These are phyloP conservation scores for Chelon auratus DNA, from an alignment of 2,797 vertebrate genomes.

Conservation along the genomic window DNA sequence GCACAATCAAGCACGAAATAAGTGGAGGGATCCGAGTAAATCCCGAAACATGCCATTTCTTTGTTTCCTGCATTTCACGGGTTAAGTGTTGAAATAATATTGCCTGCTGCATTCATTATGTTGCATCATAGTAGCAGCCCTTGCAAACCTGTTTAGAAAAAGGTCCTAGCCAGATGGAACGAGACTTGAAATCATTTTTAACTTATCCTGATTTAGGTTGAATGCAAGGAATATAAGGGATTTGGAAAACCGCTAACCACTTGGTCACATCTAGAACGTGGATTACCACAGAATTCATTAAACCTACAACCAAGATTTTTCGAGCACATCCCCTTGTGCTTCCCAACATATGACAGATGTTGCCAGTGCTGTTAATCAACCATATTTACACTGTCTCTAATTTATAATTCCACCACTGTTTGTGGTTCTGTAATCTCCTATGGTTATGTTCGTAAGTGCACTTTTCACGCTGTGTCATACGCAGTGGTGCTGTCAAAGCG, in stretches of 20 bases:
- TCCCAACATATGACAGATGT: not conserved
- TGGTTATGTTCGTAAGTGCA: conserved; percentile 49
- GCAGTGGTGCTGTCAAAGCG: conserved; percentile 40
- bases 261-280: no score
- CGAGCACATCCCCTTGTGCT: not conserved
- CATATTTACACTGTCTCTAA: conserved; percentile 12
- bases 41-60: not conserved
- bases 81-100: not conserved
- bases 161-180: not conserved
- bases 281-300: not conserved
- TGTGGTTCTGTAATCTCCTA: conserved; percentile 23
- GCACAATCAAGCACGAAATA: no score
- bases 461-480: conserved; percentile 56
- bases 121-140: not conserved
- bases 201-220: not conserved
- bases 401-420: conserved; percentile 30
- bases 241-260: not conserved
- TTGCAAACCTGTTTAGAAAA: not conserved
- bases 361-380: not conserved
- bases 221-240: not conserved
- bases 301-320: not conserved
- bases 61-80: not conserved
- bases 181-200: not conserved
- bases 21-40: not conserved
- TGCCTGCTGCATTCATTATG: not conserved